Conservation (phyloP, 2,797 vertebrate species). For the Clarias platycephalus region DNA sequence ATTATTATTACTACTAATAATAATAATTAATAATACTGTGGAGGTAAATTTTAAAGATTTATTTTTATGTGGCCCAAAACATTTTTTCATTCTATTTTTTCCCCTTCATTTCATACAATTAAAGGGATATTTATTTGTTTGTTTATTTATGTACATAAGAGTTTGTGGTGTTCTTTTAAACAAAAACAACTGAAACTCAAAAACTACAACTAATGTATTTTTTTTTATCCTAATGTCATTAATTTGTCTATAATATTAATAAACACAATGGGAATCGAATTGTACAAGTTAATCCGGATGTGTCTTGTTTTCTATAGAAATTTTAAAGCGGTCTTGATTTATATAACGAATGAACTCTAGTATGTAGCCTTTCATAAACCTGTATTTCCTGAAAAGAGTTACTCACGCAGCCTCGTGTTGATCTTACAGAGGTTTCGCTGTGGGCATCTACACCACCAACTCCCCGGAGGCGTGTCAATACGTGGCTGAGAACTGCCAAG, state of each 20-base stretch:
- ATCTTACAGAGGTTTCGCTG: constrained; percentile 81
- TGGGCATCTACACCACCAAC: constrained; percentile 94
- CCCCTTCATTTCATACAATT: neutral
- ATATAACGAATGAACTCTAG: neutral
- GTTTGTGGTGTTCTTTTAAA: neutral
- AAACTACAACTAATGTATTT: neutral
- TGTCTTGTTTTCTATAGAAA: neutral
- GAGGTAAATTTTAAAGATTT: neutral
- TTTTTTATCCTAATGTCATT: neutral
- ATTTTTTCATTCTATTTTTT: neutral
- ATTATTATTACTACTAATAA: neutral
- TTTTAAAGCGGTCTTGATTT: neutral
- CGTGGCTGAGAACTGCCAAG: constrained; percentile 80
- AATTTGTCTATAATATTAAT: neutral
- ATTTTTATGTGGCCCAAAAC: neutral
- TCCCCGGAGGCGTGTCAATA: constrained; percentile 89
- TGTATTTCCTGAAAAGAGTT: neutral
- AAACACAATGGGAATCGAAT: neutral
- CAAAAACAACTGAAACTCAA: neutral
- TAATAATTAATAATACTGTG: neutral
- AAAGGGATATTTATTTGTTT: neutral
- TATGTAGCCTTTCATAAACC: neutral
- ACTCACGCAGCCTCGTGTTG: neutral
- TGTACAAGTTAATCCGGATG: neutral
- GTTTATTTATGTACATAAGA: neutral